These are phyloP conservation scores for Melospiza georgiana DNA, from an alignment of 2,113 vertebrate species.

Conservation along the genomic window DNA sequence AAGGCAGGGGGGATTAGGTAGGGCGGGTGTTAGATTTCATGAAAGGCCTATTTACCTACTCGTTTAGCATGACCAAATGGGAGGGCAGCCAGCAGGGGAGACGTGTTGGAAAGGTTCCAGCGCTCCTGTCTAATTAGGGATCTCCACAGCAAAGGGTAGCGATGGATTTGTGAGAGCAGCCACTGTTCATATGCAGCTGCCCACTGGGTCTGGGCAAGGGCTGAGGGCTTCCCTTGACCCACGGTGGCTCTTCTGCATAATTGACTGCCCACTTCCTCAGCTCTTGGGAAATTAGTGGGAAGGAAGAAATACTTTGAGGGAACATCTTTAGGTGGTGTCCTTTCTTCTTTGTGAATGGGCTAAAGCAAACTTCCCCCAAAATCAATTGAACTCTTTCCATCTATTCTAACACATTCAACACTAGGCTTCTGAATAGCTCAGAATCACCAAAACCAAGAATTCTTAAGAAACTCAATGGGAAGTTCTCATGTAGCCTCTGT, in stretches of 20 bases:
- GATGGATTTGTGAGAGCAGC: not conserved
- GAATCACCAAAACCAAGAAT: not conserved
- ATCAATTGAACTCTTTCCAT: not conserved
- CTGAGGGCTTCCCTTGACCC: not conserved
- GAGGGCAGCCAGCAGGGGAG: slow-evolving; percentile 65
- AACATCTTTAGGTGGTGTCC: not conserved
- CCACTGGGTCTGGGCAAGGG: not conserved
- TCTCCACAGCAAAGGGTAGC: slow-evolving; percentile 35
- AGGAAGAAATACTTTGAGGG: not conserved
- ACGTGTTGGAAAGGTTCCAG: slow-evolving; percentile 51
- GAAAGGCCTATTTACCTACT: slow-evolving; percentile 73
- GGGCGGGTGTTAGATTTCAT: slow-evolving; percentile 70
- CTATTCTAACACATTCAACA: not conserved
- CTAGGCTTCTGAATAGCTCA: not conserved
- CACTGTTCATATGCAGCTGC: slow-evolving; percentile 11
- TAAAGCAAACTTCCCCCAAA: not conserved
- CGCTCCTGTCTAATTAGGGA: slow-evolving; percentile 54
- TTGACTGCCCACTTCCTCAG: not conserved
- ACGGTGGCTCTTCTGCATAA: not conserved
- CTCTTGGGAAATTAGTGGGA: not conserved
- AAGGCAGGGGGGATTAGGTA: slow-evolving; percentile 61
- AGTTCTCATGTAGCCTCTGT: not conserved
- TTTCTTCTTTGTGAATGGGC: not conserved
- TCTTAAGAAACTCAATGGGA: not conserved
- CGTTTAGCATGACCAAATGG: slow-evolving; percentile 65